Conservation (phyloP, 1,140 invertebrate genomes). For the Drosophila pandora region DNA sequence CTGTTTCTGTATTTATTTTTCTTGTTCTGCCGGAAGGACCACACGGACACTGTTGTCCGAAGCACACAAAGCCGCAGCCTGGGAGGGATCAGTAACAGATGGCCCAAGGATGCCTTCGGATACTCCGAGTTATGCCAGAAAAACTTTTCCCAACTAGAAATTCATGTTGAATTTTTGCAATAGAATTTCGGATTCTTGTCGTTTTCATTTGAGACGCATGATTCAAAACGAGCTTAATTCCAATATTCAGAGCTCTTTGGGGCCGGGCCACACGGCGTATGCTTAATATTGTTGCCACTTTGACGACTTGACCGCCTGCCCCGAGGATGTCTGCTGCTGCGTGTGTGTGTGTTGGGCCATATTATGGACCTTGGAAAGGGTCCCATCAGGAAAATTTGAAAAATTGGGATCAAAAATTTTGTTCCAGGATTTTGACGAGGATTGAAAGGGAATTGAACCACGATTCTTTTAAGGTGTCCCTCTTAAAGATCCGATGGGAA, state of each 20-base stretch:
- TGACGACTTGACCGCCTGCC: slow-evolving; percentile 41
- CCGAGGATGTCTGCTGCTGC: neutral
- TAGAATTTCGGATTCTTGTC: neutral
- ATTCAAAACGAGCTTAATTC: too few species aligned
- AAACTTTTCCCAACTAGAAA: neutral
- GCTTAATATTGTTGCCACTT: slow-evolving; percentile 44
- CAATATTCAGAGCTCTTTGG: neutral
- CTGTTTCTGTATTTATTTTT: slow-evolving; percentile 4
- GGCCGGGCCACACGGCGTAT: slow-evolving; percentile 39
- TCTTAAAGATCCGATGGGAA: too few species aligned
- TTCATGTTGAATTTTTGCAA: neutral
- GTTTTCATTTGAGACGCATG: neutral
- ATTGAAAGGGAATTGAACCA: too few species aligned
- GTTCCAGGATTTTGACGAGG: too few species aligned
- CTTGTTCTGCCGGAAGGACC: neutral
- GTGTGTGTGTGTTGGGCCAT: too few species aligned
- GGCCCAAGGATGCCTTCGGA: slow-evolving; percentile 1
- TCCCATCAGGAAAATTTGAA: too few species aligned
- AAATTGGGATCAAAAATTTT: too few species aligned
- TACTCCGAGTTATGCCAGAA: neutral
- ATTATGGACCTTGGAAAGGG: too few species aligned
- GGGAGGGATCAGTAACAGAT: slow-evolving; percentile 16
- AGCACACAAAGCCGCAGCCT: slow-evolving; percentile 13
- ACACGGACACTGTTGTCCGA: slow-evolving; percentile 28
- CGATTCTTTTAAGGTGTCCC: too few species aligned